Conservation (phyloP, 23 tunicate species). For the Halocynthia aurantium region DNA sequence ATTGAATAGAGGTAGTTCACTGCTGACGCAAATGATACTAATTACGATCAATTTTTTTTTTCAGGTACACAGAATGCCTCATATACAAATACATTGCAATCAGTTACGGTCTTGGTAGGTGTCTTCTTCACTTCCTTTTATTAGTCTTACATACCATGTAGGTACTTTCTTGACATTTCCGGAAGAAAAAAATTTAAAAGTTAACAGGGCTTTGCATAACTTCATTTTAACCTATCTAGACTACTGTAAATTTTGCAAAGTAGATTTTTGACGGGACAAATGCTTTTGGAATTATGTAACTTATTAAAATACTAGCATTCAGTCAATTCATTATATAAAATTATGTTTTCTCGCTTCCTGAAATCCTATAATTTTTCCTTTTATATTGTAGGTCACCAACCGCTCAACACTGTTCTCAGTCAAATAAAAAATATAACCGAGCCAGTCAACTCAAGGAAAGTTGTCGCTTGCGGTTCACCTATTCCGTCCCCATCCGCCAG, state of each 20-base stretch:
- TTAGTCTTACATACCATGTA: neutral
- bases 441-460: constrained; percentile 1
- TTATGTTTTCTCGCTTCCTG: neutral
- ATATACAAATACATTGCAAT: constrained; percentile 69
- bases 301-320: too few relatives aligned
- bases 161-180: too few relatives aligned
- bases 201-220: neutral
- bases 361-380: too few relatives aligned
- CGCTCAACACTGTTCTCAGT: constrained; percentile 39
- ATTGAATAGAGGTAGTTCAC: neutral
- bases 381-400: constrained; percentile 47
- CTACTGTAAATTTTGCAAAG: neutral
- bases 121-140: neutral
- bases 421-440: constrained; percentile 54
- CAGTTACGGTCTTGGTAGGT: constrained; percentile 61
- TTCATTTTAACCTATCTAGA: too few relatives aligned
- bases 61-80: constrained; percentile 63
- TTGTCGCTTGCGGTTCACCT: neutral
- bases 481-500: neutral
- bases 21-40: neutral
- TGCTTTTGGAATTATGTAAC: neutral
- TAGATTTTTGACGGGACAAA: neutral
- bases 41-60: constrained; percentile 11
- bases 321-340: neutral
- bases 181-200: neutral